Conservation (phyloP, 2,888 invertebrate genomes). For the Drosophila antonietae region DNA sequence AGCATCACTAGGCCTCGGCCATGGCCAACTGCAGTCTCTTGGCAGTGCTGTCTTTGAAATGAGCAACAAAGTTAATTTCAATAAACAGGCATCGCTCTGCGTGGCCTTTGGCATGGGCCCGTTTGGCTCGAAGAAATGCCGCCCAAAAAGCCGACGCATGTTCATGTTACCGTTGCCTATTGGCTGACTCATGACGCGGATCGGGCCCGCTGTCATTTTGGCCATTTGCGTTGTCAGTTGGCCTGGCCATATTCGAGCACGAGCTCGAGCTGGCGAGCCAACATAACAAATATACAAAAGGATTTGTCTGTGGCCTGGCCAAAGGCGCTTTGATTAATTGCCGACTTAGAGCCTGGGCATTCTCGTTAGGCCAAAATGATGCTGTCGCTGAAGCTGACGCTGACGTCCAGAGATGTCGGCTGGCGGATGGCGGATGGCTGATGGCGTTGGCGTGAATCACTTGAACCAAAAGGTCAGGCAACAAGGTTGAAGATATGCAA, state of each 20-base stretch:
- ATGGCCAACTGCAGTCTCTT: slow-evolving; percentile 6
- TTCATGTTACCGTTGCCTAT: slow-evolving; percentile 77
- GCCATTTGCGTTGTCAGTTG: slow-evolving; percentile 79
- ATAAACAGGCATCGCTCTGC: slow-evolving; percentile 60
- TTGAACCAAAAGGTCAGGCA: slow-evolving; percentile 79
- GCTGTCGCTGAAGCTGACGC: slow-evolving; percentile 40
- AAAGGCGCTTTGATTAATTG: slow-evolving; percentile 79
- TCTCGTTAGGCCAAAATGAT: slow-evolving; percentile 59
- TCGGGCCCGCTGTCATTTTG: slow-evolving; percentile 75
- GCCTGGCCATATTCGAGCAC: slow-evolving; percentile 69
- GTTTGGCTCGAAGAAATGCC: slow-evolving; percentile 54
- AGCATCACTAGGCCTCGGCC: not conserved
- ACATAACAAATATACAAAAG: slow-evolving; percentile 53
- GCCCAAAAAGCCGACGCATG: slow-evolving; percentile 71
- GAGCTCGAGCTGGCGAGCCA: slow-evolving; percentile 24
- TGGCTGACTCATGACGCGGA: slow-evolving; percentile 76
- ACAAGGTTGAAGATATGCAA: slow-evolving; percentile 81
- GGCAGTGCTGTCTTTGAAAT: slow-evolving; percentile 27
- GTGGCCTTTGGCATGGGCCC: slow-evolving; percentile 67
- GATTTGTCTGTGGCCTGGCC: slow-evolving; percentile 76
- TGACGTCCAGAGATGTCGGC: slow-evolving; percentile 39
- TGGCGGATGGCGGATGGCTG: slow-evolving; percentile 29
- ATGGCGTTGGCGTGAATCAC: slow-evolving; percentile 79
- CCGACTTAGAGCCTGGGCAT: slow-evolving; percentile 73
- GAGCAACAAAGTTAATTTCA: slow-evolving; percentile 68